A percentile compares a stretch with the other conserved stretches of the same genome.
Conservation (phyloP, 2,113 vertebrate genomes). For the Harpagus bidentatus region DNA sequence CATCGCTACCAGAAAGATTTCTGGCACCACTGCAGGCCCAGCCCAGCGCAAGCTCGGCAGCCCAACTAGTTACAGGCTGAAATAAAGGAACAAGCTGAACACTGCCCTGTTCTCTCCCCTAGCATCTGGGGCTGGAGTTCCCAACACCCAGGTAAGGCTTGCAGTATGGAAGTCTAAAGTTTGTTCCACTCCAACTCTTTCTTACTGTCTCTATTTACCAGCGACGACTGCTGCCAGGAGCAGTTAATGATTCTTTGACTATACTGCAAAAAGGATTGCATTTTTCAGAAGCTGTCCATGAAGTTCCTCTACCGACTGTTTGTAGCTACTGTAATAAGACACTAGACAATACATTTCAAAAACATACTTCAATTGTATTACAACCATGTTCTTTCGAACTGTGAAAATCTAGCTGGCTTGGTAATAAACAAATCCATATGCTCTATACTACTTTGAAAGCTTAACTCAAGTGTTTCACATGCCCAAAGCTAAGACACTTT, state of each 20-base stretch:
- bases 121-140: background rate
- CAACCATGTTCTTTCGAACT: slow-evolving; percentile 35
- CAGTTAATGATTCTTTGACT: background rate
- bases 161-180: background rate
- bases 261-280: background rate
- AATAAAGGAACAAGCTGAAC: background rate
- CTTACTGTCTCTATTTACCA: background rate
- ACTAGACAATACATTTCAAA: slow-evolving; percentile 49
- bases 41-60: background rate
- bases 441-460: slow-evolving; percentile 26
- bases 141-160: background rate
- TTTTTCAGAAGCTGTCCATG: background rate
- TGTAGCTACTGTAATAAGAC: slow-evolving; percentile 42
- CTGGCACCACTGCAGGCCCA: background rate
- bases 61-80: background rate
- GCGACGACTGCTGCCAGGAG: background rate
- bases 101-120: background rate
- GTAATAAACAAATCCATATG: slow-evolving; percentile 1
- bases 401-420: slow-evolving; percentile 53
- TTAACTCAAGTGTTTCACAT: slow-evolving; percentile 32
- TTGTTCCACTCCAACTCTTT: background rate
- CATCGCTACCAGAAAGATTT: background rate
- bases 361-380: slow-evolving; percentile 68
- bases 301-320: background rate
- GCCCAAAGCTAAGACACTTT: background rate